Percentiles rank a stretch among this genome's conserved stretches.
phyloP scores from a whole-genome alignment of 2,113 vertebrate species.

The Sula dactylatra region DNA sequence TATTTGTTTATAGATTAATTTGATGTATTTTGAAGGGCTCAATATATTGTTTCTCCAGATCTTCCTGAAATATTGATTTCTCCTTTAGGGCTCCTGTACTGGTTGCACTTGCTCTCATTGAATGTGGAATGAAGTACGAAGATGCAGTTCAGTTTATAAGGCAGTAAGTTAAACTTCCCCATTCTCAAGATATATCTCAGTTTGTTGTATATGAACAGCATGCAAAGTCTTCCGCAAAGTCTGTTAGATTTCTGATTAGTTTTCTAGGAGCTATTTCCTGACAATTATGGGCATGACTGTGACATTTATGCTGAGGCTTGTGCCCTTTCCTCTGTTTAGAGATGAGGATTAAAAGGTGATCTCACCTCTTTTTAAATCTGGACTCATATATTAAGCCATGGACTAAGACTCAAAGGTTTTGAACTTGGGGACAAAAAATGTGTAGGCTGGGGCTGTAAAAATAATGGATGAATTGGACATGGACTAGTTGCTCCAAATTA shows the following conservation, averaged over 20 bases:
- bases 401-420: not conserved
- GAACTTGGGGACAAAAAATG: not conserved
- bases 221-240: not conserved
- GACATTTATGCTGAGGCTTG: not conserved
- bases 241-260: not conserved
- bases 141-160: slow-evolving; percentile 99
- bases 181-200: not conserved
- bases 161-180: slow-evolving; percentile 84
- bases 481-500: not conserved
- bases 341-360: not conserved
- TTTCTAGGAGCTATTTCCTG: not conserved
- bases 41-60: not conserved
- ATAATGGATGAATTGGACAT: not conserved
- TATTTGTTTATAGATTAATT: not conserved
- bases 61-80: slow-evolving; percentile 5
- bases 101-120: slow-evolving; percentile 96
- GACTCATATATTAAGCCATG: not conserved
- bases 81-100: slow-evolving; percentile 91
- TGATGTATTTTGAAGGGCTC: not conserved
- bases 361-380: not conserved
- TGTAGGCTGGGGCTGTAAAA: not conserved
- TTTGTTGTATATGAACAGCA: not conserved
- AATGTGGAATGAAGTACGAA: slow-evolving; percentile 98
- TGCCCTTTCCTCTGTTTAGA: not conserved
- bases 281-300: not conserved